phyloP scores from a whole-genome alignment of 2,113 vertebrate genomes.

The Carlito syrichta region DNA sequence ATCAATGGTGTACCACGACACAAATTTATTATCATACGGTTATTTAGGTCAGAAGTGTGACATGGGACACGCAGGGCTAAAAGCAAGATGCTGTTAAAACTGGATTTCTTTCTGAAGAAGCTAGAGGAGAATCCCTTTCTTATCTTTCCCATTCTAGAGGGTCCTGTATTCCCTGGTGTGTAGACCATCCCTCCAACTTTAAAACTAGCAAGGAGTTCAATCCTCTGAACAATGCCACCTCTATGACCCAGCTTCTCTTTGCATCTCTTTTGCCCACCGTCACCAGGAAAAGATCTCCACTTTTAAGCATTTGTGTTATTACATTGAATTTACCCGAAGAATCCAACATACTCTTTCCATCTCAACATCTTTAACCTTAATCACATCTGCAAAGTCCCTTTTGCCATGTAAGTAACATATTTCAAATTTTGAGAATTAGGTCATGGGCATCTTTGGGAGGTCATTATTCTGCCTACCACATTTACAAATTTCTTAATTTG shows the following conservation, averaged over 20 bases:
- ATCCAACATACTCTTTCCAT: neutral
- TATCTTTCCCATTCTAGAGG: neutral
- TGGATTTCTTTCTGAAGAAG: neutral
- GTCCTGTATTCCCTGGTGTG: neutral
- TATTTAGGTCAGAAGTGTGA: neutral
- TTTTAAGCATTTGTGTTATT: neutral
- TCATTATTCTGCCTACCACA: neutral
- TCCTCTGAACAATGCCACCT: neutral
- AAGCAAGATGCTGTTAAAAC: neutral
- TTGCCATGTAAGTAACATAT: neutral
- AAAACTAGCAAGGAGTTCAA: neutral
- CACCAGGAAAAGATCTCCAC: neutral
- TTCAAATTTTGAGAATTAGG: neutral
- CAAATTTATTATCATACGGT: neutral
- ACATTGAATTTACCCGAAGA: neutral
- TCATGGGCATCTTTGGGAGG: neutral
- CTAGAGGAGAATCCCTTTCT: neutral
- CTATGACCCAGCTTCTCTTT: neutral
- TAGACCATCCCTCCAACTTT: neutral
- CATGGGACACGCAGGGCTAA: neutral
- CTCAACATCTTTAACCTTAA: neutral
- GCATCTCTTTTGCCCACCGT: neutral
- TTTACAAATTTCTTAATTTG: neutral
- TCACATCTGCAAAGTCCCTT: neutral
- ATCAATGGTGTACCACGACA: neutral